These are phyloP conservation scores for Glyptemys insculpta DNA, from an alignment of 2,797 vertebrate species.

Conservation along the genomic window DNA sequence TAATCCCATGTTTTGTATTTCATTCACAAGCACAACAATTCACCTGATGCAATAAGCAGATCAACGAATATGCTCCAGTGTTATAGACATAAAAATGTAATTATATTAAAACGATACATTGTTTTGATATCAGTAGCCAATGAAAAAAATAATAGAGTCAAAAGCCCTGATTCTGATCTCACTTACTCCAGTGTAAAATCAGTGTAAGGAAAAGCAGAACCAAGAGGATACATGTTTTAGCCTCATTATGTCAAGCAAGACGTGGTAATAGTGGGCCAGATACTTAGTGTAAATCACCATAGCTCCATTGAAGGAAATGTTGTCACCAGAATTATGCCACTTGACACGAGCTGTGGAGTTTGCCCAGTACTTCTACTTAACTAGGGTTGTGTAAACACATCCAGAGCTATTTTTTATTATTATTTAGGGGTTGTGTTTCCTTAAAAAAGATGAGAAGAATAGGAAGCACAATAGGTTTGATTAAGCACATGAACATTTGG, in stretches of 20 bases:
- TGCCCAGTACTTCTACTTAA: conserved; percentile 28
- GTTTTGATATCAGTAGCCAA: background rate
- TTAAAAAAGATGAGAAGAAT: background rate
- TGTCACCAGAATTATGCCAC: background rate
- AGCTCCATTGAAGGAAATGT: background rate
- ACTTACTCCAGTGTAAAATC: background rate
- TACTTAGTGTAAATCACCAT: background rate
- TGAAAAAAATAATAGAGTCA: background rate
- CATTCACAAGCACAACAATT: background rate
- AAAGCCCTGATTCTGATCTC: background rate
- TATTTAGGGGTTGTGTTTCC: background rate
- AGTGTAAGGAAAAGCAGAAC: background rate
- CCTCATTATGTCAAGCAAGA: background rate
- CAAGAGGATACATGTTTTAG: background rate
- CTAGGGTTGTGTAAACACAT: conserved; percentile 15
- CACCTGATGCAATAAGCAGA: background rate
- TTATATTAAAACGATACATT: background rate
- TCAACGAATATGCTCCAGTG: background rate
- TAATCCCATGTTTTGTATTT: background rate
- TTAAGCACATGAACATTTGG: background rate
- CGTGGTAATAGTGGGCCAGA: background rate
- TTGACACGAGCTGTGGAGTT: background rate
- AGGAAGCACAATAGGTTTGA: conserved; percentile 42
- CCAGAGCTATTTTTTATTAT: conserved; percentile 1
- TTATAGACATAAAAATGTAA: background rate